A percentile compares a stretch with the other conserved stretches of the same genome.
These are phyloP conservation scores for Temnothorax ravouxi DNA, from an alignment of 2,888 invertebrate species.

Conservation along the genomic window DNA sequence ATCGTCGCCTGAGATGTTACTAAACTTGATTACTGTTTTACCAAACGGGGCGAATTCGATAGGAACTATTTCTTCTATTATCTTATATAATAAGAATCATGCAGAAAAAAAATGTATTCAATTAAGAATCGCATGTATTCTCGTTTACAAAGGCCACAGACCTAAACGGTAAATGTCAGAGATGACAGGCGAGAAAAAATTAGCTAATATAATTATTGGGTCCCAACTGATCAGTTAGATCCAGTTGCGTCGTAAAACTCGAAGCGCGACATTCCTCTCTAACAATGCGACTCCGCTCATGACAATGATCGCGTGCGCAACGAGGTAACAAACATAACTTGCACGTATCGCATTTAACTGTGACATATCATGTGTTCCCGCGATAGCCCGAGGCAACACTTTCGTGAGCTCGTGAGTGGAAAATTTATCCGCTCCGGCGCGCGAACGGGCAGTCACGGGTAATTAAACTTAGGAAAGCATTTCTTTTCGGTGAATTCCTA, in stretches of 20 bases:
- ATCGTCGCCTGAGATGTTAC: background rate
- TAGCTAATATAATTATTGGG: background rate
- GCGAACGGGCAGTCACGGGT: background rate
- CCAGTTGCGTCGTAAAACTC: slow-evolving; percentile 45
- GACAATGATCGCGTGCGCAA: background rate
- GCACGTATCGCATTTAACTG: background rate
- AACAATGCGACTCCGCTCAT: background rate
- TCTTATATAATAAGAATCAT: background rate
- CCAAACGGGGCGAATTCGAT: background rate
- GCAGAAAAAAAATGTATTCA: background rate
- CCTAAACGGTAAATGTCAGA: background rate
- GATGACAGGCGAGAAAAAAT: background rate
- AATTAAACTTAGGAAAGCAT: slow-evolving; percentile 37
- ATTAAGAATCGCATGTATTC: background rate
- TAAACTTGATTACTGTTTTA: background rate
- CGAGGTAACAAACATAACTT: background rate
- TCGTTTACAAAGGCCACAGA: background rate
- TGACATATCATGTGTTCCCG: background rate
- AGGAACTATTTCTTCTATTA: background rate
- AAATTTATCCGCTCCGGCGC: background rate
- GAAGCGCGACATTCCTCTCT: background rate
- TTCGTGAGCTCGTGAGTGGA: background rate
- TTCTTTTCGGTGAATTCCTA: background rate
- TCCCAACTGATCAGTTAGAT: slow-evolving; percentile 21
- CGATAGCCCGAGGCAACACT: background rate